Conservation (phyloP, 2,888 invertebrate species). For the Drosophila anomelani region DNA sequence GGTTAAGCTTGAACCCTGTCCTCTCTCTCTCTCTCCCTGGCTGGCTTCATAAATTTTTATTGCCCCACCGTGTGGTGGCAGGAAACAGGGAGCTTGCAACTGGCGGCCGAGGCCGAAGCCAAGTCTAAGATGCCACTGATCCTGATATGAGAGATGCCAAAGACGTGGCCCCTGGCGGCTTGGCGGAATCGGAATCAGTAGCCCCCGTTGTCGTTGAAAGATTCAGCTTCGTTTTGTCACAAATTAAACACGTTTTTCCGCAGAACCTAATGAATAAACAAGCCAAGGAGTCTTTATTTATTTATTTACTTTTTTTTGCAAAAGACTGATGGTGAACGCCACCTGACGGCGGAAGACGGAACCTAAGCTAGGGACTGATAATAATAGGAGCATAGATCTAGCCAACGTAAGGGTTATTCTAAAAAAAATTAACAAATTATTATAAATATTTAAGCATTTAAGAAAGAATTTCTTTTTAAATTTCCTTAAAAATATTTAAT, state of each 20-base stretch:
- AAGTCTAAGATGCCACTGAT: constrained; percentile 63
- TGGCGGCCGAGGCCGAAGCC: neutral
- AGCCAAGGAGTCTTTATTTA: constrained; percentile 23
- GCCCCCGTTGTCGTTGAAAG: constrained; percentile 37
- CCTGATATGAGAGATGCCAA: constrained; percentile 55
- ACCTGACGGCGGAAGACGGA: constrained; percentile 6
- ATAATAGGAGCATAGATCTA: neutral
- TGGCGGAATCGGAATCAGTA: constrained; percentile 15
- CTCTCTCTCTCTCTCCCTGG: neutral
- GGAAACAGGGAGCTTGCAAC: neutral
- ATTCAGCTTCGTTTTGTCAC: constrained; percentile 81
- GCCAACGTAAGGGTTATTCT: neutral
- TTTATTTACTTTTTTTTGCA: too few species aligned
- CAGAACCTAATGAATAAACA: constrained; percentile 83
- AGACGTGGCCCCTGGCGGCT: neutral
- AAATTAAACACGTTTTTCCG: constrained; percentile 84
- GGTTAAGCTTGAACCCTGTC: constrained; percentile 18
- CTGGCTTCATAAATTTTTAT: constrained; percentile 58
- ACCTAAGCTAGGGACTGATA: neutral
- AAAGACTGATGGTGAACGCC: constrained; percentile 1
- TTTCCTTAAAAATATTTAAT: neutral
- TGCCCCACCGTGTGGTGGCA: constrained; percentile 24
- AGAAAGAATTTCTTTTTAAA: neutral
- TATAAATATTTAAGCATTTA: neutral
- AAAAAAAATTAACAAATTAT: neutral